Conservation (phyloP, 2,797 vertebrate species). For the Phoxinus dragarum region DNA sequence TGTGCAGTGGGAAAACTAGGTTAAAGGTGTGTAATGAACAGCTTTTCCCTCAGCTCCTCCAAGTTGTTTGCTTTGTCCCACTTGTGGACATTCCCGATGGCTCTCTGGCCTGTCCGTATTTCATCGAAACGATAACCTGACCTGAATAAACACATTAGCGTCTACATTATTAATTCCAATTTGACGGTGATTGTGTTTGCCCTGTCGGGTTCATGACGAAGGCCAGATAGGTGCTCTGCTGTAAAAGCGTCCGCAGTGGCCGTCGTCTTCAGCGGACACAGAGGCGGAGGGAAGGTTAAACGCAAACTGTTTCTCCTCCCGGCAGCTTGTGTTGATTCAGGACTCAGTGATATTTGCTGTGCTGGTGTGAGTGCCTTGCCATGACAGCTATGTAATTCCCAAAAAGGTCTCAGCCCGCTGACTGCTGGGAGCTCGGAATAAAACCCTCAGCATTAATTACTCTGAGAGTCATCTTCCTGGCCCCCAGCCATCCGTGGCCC, state of each 20-base stretch:
- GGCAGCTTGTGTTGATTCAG: slow-evolving; percentile 64
- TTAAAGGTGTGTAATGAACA: slow-evolving; percentile 53
- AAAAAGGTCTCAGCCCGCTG: slow-evolving; percentile 62
- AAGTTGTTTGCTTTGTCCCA: slow-evolving; percentile 59
- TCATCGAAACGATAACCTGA: slow-evolving; percentile 74
- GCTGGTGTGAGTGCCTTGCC: slow-evolving; percentile 56
- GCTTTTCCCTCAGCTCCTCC: slow-evolving; percentile 49
- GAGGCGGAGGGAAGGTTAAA: slow-evolving; percentile 62
- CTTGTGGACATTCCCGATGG: slow-evolving; percentile 50
- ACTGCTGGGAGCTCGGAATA: slow-evolving; percentile 60
- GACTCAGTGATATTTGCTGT: slow-evolving; percentile 64
- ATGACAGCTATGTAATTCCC: slow-evolving; percentile 62
- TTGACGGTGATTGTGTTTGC: slow-evolving; percentile 70
- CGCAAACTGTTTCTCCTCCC: slow-evolving; percentile 64
- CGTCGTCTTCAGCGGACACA: slow-evolving; percentile 50
- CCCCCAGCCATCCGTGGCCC: slow-evolving; percentile 34
- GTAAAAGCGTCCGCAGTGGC: slow-evolving; percentile 40
- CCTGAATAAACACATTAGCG: slow-evolving; percentile 74
- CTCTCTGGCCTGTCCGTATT: slow-evolving; percentile 68
- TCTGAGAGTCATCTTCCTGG: slow-evolving; percentile 43
- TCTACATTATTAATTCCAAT: slow-evolving; percentile 80
- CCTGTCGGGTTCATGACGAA: slow-evolving; percentile 56
- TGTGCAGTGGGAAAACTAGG: slow-evolving; percentile 10
- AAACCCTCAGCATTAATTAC: slow-evolving; percentile 67
- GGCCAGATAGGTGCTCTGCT: slow-evolving; percentile 63